A percentile compares a stretch with the other conserved stretches of the same genome.
Conservation (phyloP, 92 coral and sea anemone genomes). For the Epizoanthus illoricatus region DNA sequence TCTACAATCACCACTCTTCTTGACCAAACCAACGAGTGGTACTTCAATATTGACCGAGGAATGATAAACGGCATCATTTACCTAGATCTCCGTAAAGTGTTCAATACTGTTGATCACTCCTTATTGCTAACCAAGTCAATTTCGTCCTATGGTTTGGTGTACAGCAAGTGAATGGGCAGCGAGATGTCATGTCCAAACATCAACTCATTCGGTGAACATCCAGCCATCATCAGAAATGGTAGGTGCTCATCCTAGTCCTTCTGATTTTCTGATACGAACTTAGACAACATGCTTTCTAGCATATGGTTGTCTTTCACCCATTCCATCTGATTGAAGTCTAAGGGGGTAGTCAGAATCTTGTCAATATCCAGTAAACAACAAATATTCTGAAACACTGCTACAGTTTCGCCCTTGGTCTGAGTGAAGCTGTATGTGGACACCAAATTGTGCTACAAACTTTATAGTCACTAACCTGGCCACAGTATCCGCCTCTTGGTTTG, state of each 20-base stretch:
- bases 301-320: constrained; percentile 30
- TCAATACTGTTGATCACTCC: no score
- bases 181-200: constrained; percentile 49
- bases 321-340: constrained; percentile 42
- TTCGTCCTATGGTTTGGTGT: constrained; percentile 3
- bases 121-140: no score
- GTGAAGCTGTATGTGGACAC: constrained; percentile 21
- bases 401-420: constrained; percentile 46
- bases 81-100: no score
- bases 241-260: constrained; percentile 57
- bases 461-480: constrained; percentile 29
- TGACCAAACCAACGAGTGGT: no score
- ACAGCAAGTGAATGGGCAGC: constrained; percentile 32
- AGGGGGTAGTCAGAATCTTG: background rate
- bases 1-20: no score
- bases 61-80: no score
- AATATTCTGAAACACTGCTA: background rate
- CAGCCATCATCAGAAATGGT: constrained; percentile 54
- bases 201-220: constrained; percentile 37
- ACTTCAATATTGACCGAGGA: no score
- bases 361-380: no score
- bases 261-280: constrained; percentile 40
- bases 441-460: constrained; percentile 44
- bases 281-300: constrained; percentile 12
- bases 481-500: constrained; percentile 38